Conservation (phyloP, 2,113 vertebrate species). For the Neofelis nebulosa region DNA sequence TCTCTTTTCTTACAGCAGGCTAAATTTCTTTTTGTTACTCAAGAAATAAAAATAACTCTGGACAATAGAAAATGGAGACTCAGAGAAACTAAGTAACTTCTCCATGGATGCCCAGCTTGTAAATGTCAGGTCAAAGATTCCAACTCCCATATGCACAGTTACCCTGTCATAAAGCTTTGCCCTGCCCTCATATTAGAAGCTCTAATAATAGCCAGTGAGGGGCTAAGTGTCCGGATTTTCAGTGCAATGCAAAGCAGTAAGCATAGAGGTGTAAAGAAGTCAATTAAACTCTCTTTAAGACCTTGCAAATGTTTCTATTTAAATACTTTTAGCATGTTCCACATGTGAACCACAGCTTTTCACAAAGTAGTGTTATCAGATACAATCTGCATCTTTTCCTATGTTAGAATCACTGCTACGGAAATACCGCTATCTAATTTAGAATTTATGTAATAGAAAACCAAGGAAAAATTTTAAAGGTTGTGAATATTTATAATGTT, state of each 20-base stretch:
- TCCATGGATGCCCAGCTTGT: neutral
- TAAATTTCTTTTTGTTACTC: neutral
- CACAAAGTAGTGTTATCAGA: neutral
- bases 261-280: neutral
- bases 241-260: constrained; percentile 11
- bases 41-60: neutral
- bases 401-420: neutral
- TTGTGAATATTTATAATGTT: neutral
- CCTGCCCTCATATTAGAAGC: neutral
- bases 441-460: neutral
- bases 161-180: neutral
- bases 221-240: neutral
- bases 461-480: neutral
- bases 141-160: neutral
- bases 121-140: neutral
- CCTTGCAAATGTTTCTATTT: neutral
- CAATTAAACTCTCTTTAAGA: neutral
- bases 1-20: neutral
- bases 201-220: neutral
- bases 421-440: neutral
- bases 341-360: neutral
- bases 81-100: neutral
- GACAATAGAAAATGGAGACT: neutral
- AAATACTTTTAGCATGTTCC: neutral
- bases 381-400: neutral